Percentiles rank a stretch among this genome's conserved stretches.
Evolutionary conservation across 2,888 invertebrate genomes (phyloP).

Genomic region (Spicauda simplicius): DNA sequence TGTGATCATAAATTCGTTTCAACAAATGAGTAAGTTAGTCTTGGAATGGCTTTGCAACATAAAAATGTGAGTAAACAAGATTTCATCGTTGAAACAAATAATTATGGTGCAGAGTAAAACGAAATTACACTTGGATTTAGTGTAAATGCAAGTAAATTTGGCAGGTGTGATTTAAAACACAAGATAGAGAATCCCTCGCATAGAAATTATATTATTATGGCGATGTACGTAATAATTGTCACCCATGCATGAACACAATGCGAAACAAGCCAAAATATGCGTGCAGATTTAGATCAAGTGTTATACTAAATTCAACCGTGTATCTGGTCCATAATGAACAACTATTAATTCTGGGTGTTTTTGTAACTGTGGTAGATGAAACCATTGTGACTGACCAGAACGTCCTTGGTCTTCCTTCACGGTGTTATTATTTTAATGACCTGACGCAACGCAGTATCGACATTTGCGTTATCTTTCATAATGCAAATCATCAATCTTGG

Average conservation of each 20-base stretch:
- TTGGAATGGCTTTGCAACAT: conserved; percentile 25
- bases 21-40: conserved; percentile 17
- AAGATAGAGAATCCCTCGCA: conserved; percentile 25
- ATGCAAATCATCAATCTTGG: not conserved
- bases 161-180: conserved; percentile 11
- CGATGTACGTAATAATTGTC: conserved; percentile 49
- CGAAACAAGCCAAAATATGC: conserved; percentile 39
- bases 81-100: conserved; percentile 17
- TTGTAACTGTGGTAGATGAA: not conserved
- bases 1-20: conserved; percentile 32
- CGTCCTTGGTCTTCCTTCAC: conserved; percentile 57
- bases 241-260: conserved; percentile 67
- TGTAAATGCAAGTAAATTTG: conserved; percentile 7
- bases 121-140: not conserved
- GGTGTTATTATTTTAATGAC: conserved; percentile 43
- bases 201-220: conserved; percentile 38
- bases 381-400: conserved; percentile 25
- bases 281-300: not conserved
- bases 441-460: conserved; percentile 3
- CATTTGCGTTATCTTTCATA: not conserved
- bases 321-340: not conserved
- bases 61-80: conserved; percentile 23
- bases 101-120: conserved; percentile 17
- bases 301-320: conserved; percentile 22
- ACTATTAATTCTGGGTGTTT: not conserved